These are phyloP conservation scores for Chrysodeixis includens DNA, from an alignment of 2,888 invertebrate species.

Conservation along the genomic window DNA sequence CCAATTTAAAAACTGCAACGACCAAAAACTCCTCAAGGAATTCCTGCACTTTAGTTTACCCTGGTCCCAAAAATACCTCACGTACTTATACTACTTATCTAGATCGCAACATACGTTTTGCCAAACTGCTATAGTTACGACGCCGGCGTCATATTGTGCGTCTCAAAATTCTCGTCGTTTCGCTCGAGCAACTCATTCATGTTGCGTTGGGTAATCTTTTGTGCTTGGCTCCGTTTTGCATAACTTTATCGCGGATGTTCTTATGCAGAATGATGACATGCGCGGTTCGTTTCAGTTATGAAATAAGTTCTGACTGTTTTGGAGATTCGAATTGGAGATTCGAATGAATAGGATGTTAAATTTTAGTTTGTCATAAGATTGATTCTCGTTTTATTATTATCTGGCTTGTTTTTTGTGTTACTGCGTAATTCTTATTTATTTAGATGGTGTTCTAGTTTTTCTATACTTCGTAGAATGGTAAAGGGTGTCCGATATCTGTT, in stretches of 20 bases:
- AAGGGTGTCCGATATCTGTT: too few species aligned
- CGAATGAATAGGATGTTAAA: too few species aligned
- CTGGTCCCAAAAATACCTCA: too few species aligned
- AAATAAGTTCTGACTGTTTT: background rate
- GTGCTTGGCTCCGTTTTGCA: conserved; percentile 33
- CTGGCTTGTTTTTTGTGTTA: too few species aligned
- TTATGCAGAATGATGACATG: conserved; percentile 15
- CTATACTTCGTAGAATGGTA: too few species aligned
- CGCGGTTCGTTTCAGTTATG: background rate
- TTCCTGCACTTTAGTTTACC: too few species aligned
- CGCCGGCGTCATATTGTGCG: background rate
- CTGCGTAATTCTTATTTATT: too few species aligned
- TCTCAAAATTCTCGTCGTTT: background rate
- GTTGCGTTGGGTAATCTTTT: conserved; percentile 29
- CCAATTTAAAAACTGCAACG: too few species aligned
- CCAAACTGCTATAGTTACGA: conserved; percentile 2
- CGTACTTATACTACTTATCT: background rate
- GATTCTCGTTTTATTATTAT: too few species aligned
- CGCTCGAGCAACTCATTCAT: conserved; percentile 21
- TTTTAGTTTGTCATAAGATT: too few species aligned
- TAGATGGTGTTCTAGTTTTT: too few species aligned
- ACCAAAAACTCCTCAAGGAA: too few species aligned
- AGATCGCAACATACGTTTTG: background rate
- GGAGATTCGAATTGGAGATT: background rate
- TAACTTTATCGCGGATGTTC: conserved; percentile 37